Base-by-base conservation (phyloP, 2,113 vertebrate species). In the Nibea albiflora region DNA sequence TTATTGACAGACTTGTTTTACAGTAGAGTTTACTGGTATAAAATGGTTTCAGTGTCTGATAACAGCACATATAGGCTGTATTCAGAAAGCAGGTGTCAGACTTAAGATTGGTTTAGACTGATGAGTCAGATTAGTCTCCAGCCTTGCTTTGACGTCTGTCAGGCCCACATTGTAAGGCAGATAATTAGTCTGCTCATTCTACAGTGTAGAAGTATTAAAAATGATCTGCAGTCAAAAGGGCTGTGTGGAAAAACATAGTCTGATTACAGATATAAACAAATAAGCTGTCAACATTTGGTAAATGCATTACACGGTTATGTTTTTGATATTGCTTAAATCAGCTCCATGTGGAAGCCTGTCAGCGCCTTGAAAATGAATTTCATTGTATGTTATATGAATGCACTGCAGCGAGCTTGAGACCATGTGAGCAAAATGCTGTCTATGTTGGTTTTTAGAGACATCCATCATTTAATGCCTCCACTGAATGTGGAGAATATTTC, bases 401-500 rank as follows among this genome's bases (percentile, higher is more conserved):
- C 26, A 52, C 26, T 52, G 4, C 11, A n/a, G 47, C 11, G 16
- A 28, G 46, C 28, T 8, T 11, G 22, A 2, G 20, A n/a, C 60
- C 14, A n/a, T 1, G 22, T 22, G 11, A 22, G 35, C 11, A 22
- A 9, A 22, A 44, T 22, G 4, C 20, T 63, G 35, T 63, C 19
- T 63, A n/a, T 22, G 5, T 63, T 63, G 54, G 0, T n/a, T 11
- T 42, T 24, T 56, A 39, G 15, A 15, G 19, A 53, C 15, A 28
- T 14, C 6, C 24, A 67, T 67, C n/a, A 24, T 69, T 74, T 52
- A 22, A 35, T 49, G 20, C 52, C n/a, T 54, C 2, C 8, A 5
- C 24, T 16, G 26, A 69, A 73, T 79, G 26, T 66, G 22, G 4
- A 75, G 24, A 1, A 5, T 62, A 57, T 28, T 67, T 78, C 19